A percentile compares a stretch with the other conserved stretches of the same genome.
These are phyloP conservation scores for Albula glossodonta DNA, from an alignment of 2,113 vertebrate genomes.

Conservation along the genomic window DNA sequence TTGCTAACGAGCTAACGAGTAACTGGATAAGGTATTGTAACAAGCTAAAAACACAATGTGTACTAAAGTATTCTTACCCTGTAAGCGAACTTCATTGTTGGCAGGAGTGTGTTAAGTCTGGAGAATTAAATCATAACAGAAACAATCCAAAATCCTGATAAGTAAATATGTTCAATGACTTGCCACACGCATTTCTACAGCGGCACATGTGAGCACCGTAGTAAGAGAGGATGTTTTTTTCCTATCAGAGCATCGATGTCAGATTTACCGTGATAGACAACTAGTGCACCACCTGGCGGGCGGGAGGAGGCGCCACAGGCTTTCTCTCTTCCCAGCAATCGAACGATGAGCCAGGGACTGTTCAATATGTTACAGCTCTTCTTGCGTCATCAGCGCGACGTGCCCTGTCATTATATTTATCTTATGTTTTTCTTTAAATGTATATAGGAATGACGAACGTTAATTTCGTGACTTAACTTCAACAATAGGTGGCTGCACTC, in stretches of 20 bases:
- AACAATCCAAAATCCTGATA: background rate
- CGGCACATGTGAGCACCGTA: conserved; percentile 6
- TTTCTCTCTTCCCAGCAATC: no score
- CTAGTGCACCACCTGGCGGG: background rate
- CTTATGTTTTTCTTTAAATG: no score
- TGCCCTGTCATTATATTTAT: no score
- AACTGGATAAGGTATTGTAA: background rate
- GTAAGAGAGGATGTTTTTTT: background rate
- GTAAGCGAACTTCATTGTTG: conserved; percentile 74
- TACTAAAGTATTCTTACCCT: conserved; percentile 56
- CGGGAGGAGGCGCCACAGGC: background rate
- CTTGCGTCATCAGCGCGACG: no score
- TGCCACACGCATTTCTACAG: background rate
- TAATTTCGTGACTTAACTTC: no score
- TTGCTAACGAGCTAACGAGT: background rate
- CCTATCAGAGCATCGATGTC: background rate
- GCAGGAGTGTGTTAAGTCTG: background rate
- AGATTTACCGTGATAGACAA: background rate
- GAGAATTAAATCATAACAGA: background rate
- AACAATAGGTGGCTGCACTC: background rate
- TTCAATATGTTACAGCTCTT: no score
- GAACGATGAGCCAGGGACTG: no score
- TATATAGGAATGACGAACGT: no score
- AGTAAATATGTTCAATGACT: background rate
- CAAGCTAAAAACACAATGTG: background rate